Base-by-base conservation (phyloP, 2,797 vertebrate genomes). In the Buphagus erythrorhynchus region DNA sequence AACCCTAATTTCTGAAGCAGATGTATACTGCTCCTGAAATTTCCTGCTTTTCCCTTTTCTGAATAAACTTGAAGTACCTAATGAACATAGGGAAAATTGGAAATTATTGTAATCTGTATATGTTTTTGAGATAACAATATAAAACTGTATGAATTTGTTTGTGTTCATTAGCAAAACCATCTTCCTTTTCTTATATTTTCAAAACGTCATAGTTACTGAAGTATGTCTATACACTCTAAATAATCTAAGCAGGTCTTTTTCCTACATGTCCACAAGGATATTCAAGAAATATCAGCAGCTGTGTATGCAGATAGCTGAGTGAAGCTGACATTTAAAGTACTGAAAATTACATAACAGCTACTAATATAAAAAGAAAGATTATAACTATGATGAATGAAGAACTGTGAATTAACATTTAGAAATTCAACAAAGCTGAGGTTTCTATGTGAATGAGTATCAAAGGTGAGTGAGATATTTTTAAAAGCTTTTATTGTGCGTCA, bases 361-460 rank as follows among this genome's bases (percentile, higher is more conserved):
- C 26, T 86, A 88, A 86, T 42, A 51, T n/a, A n/a, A 73, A 55
- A 75, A 75, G 72, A 65, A 48, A 18, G 2, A 71, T 92, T 73
- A 72, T 66, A 88, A 75, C 65, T 76, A 57, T 42, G 42, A 66
- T 81, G 76, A 93, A 90, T 58, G 80, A 90, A 84, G 63, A 88
- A 29, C 63, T 59, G 40, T 69, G 83, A 95, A 92, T 90, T 95
- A 95, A 92, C 92, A 90, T 96, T 95, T 95, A 86, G 68, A 81
- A 90, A 93, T 84, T 86, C 51, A 75, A n/a, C 43, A 55, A 58
- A 76, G 18, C 58, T 57, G 20, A 17, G 24, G 33, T 91, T 90
- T 88, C 51, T 73, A 5, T 73, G 58, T 92, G 93, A 94, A 78
- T 94, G 59, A 38, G 26, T 55, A 55, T 33, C 62, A 93, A 93